Percentiles rank a stretch among this genome's conserved stretches.
Evolutionary conservation across 2,888 invertebrate genomes (phyloP).

Genomic region (Apoda limacodes): DNA sequence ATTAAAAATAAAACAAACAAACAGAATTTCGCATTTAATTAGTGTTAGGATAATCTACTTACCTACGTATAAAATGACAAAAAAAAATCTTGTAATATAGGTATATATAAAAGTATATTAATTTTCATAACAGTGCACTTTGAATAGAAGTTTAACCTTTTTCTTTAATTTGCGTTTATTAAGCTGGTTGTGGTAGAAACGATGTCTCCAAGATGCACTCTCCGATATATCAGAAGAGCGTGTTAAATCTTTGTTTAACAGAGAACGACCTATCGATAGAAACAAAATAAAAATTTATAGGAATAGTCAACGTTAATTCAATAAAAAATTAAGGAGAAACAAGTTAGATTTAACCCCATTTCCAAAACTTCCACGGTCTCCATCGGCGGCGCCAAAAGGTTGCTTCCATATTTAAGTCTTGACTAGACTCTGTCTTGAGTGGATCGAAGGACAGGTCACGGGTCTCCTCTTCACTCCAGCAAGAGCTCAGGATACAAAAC

Average conservation of each 20-base stretch:
- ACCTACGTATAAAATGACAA: conserved; percentile 6
- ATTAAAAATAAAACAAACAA: too few species aligned
- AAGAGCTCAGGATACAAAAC: conserved; percentile 28
- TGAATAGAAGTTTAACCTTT: conserved; percentile 45
- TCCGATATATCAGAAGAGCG: conserved; percentile 31
- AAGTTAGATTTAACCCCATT: conserved; percentile 34
- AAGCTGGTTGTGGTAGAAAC: conserved; percentile 14
- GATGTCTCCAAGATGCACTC: conserved; percentile 30
- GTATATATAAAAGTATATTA: too few species aligned
- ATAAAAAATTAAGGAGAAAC: conserved; percentile 7
- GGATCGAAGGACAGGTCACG: conserved; percentile 26
- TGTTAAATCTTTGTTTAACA: conserved; percentile 38
- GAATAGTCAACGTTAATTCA: conserved; percentile 3
- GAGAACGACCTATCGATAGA: conserved; percentile 32
- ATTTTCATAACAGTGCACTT: conserved; percentile 45
- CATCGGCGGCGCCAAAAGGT: conserved; percentile 34
- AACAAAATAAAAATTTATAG: conserved; percentile 16
- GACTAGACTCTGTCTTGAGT: conserved; percentile 22
- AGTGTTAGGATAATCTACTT: conserved; percentile 5
- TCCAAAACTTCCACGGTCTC: conserved; percentile 35
- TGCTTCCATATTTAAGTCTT: conserved; percentile 27
- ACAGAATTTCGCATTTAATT: conserved; percentile 7
- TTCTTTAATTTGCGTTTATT: conserved; percentile 37
- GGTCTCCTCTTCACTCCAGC: conserved; percentile 24
- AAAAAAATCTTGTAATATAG: too few species aligned